Conservation (phyloP, 2,888 invertebrate species). For the Papilio protenor region DNA sequence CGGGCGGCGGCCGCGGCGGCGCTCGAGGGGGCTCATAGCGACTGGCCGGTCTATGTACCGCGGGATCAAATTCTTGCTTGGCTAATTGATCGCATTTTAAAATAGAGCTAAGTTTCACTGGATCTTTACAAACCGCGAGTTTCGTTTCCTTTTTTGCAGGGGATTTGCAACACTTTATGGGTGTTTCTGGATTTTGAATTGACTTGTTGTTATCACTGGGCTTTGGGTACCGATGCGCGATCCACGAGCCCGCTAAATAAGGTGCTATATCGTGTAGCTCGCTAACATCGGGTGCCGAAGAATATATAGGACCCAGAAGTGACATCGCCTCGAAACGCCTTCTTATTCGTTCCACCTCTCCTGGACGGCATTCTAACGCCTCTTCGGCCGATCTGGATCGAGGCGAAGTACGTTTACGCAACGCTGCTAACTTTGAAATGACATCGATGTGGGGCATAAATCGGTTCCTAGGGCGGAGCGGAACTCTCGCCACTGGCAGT, state of each 20-base stretch:
- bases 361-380: slow-evolving; percentile 81
- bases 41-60: slow-evolving; percentile 89
- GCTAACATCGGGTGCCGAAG: slow-evolving; percentile 91
- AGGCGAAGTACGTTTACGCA: slow-evolving; percentile 78
- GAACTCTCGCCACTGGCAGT: slow-evolving; percentile 87
- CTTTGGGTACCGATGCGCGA: slow-evolving; percentile 91
- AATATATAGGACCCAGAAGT: slow-evolving; percentile 90
- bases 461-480: slow-evolving; percentile 87
- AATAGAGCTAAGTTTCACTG: slow-evolving; percentile 80
- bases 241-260: slow-evolving; percentile 91
- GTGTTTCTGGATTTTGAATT: slow-evolving; percentile 73
- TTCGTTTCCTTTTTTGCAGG: slow-evolving; percentile 78
- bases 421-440: slow-evolving; percentile 92
- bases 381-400: slow-evolving; percentile 81
- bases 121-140: slow-evolving; percentile 61
- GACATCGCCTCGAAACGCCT: slow-evolving; percentile 89
- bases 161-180: slow-evolving; percentile 65
- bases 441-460: slow-evolving; percentile 95
- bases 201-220: slow-evolving; percentile 88
- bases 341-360: slow-evolving; percentile 89
- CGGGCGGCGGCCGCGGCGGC: slow-evolving; percentile 80
- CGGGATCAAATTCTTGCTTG: slow-evolving; percentile 89
- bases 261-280: slow-evolving; percentile 91
- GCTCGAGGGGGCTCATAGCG: slow-evolving; percentile 89
- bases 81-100: slow-evolving; percentile 83